Evolutionary conservation across 2,797 vertebrate species (phyloP).

Genomic region (Clarias pachynema): DNA sequence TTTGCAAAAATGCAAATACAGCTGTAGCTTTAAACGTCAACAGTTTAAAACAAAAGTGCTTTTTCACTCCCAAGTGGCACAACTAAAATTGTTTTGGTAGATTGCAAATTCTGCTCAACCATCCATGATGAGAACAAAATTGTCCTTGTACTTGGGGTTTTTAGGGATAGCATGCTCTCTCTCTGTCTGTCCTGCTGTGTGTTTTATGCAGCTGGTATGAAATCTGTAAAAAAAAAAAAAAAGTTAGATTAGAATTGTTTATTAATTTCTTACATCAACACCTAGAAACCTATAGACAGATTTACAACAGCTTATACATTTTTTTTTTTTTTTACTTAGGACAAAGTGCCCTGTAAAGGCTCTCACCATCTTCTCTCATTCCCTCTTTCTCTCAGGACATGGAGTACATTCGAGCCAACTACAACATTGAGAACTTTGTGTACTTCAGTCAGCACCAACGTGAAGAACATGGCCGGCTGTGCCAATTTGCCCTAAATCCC

Average conservation of each 20-base stretch:
- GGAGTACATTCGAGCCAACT: conserved; percentile 85
- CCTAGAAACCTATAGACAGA: background rate
- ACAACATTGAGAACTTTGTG: conserved; percentile 91
- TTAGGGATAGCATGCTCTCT: background rate
- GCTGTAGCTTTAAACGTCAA: background rate
- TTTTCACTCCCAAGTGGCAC: background rate
- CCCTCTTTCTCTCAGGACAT: conserved; percentile 74
- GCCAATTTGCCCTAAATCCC: conserved; percentile 82
- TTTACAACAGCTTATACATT: background rate
- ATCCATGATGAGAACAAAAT: background rate
- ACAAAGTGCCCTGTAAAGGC: background rate
- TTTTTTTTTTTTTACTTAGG: background rate
- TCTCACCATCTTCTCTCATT: background rate
- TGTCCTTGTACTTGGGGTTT: background rate
- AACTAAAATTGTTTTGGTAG: background rate
- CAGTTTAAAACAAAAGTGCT: background rate
- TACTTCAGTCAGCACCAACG: conserved; percentile 79
- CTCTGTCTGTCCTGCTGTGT: background rate
- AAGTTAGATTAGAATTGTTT: background rate
- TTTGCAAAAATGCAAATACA: background rate
- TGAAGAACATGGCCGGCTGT: conserved; percentile 85
- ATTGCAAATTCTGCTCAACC: background rate
- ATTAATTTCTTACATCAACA: background rate
- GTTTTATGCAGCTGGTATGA: background rate
- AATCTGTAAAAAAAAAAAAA: too few relatives aligned